A percentile compares a stretch with the other conserved stretches of the same genome.
phyloP scores from a whole-genome alignment of 2,113 vertebrate genomes.

The Halichoeres trimaculatus region DNA sequence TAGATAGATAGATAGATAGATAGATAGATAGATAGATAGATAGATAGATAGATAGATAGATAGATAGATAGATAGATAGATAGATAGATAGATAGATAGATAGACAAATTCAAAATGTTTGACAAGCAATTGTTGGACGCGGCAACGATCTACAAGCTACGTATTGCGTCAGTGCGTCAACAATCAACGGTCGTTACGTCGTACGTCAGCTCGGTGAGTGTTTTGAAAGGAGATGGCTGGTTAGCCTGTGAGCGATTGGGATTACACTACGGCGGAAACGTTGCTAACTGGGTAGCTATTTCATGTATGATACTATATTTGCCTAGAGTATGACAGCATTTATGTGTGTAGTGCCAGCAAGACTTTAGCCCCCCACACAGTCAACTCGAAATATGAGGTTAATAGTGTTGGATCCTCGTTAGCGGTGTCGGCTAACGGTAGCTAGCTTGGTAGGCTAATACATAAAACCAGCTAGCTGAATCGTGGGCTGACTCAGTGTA shows the following conservation, averaged over 20 bases:
- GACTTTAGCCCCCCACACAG: not conserved
- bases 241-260: slow-evolving; percentile 48
- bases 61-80: too few relatives aligned
- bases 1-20: too few relatives aligned
- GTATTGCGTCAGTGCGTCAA: slow-evolving; percentile 48
- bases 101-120: too few relatives aligned
- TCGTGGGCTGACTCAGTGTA: slow-evolving; percentile 27
- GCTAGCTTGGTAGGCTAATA: slow-evolving; percentile 49
- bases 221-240: slow-evolving; percentile 75
- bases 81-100: too few relatives aligned
- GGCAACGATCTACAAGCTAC: too few relatives aligned
- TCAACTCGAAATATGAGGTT: not conserved
- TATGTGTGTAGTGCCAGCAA: not conserved
- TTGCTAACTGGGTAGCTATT: slow-evolving; percentile 33
- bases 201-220: slow-evolving; percentile 67
- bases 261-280: slow-evolving; percentile 53
- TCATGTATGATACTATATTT: not conserved
- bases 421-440: slow-evolving; percentile 50
- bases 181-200: slow-evolving; percentile 40
- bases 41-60: too few relatives aligned
- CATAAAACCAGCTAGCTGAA: slow-evolving; percentile 21
- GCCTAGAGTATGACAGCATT: not conserved
- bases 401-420: slow-evolving; percentile 13
- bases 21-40: too few relatives aligned
- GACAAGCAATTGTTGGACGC: too few relatives aligned